These are phyloP conservation scores for Clarias fuscus DNA, from an alignment of 2,797 vertebrate genomes.

Conservation along the genomic window DNA sequence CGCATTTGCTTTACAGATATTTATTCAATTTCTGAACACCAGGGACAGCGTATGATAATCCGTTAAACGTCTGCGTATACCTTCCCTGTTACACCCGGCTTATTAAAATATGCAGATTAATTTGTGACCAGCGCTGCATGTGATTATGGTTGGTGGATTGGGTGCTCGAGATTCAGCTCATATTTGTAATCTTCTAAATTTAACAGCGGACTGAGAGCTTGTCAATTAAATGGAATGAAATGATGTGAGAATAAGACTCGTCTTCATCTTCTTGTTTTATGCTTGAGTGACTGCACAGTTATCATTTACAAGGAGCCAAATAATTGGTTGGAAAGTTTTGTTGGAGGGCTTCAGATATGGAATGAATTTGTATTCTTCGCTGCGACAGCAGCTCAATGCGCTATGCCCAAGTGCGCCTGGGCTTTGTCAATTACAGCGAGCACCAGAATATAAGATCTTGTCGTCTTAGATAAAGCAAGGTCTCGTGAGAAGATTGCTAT, in stretches of 20 bases:
- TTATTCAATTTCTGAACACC: conserved; percentile 82
- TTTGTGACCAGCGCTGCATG: conserved; percentile 84
- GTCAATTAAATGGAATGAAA: conserved; percentile 98
- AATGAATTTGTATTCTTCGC: conserved; percentile 81
- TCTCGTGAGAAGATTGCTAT: conserved; percentile 66
- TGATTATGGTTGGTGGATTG: conserved; percentile 85
- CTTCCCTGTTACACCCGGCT: conserved; percentile 81
- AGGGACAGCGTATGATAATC: conserved; percentile 85
- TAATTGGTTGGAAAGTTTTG: conserved; percentile 92
- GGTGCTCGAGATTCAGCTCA: conserved; percentile 87
- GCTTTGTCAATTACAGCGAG: conserved; percentile 73
- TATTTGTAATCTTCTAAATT: conserved; percentile 97
- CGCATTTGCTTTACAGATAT: conserved; percentile 74
- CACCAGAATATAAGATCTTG: conserved; percentile 65
- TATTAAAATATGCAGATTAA: conserved; percentile 97
- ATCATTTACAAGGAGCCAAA: conserved; percentile 89
- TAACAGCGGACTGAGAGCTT: conserved; percentile 89
- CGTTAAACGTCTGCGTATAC: conserved; percentile 89
- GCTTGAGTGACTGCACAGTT: conserved; percentile 87
- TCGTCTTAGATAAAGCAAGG: conserved; percentile 71
- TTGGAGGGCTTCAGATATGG: conserved; percentile 78
- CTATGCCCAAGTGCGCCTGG: conserved; percentile 69
- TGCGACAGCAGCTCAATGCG: conserved; percentile 69
- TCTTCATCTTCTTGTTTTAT: conserved; percentile 99
- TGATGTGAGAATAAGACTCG: conserved; percentile 93